Conservation (phyloP, 2,113 vertebrate genomes). For the Monopterus albus region DNA sequence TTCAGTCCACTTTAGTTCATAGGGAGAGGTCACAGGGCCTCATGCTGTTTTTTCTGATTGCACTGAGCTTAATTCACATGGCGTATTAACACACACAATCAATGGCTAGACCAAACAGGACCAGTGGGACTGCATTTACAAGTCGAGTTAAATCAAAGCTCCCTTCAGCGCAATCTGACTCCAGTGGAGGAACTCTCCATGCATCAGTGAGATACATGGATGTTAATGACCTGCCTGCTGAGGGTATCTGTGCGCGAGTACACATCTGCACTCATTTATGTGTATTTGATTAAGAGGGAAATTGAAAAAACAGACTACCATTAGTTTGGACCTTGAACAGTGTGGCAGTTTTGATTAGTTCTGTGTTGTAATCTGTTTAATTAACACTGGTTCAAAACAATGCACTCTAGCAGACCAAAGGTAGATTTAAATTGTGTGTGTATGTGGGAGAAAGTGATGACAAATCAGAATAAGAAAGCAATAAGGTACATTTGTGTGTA, state of each 20-base stretch:
- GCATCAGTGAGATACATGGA: constrained; percentile 44
- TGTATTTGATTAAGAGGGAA: constrained; percentile 48
- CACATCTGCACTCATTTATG: constrained; percentile 19
- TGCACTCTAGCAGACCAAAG: background rate
- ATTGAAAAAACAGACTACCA: constrained; percentile 44
- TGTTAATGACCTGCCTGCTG: constrained; percentile 48
- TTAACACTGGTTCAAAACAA: constrained; percentile 40
- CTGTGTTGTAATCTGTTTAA: constrained; percentile 44
- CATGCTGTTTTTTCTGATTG: constrained; percentile 64
- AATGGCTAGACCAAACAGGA: constrained; percentile 57
- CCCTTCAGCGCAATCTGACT: constrained; percentile 64
- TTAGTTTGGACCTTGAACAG: constrained; percentile 25
- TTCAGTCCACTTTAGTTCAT: constrained; percentile 48
- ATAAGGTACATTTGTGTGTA: constrained; percentile 24
- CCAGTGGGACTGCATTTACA: constrained; percentile 61
- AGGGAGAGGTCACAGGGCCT: constrained; percentile 54
- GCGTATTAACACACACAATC: constrained; percentile 68
- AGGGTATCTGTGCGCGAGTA: background rate
- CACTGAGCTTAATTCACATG: constrained; percentile 35
- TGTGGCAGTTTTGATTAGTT: constrained; percentile 41
- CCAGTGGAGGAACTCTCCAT: constrained; percentile 40
- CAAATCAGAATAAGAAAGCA: background rate
- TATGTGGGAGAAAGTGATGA: background rate
- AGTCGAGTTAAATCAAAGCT: constrained; percentile 71
- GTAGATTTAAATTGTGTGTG: constrained; percentile 1